Evolutionary conservation across 2,113 vertebrate genomes (phyloP).

Genomic region (Suncus etruscus): DNA sequence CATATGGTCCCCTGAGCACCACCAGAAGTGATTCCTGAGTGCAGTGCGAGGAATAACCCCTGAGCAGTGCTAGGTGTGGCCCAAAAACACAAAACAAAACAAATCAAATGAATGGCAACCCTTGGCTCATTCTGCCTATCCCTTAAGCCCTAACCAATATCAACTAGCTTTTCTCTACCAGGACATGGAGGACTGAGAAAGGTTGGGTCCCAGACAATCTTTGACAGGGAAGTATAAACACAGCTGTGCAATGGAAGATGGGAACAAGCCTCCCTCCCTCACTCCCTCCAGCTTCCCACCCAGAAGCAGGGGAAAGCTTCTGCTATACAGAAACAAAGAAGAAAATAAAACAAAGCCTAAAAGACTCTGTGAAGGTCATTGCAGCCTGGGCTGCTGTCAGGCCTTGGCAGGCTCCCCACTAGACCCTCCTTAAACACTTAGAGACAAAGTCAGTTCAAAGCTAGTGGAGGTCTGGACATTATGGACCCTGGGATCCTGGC

Average conservation of each 20-base stretch:
- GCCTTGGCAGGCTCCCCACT: constrained; percentile 58
- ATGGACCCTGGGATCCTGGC: constrained; percentile 55
- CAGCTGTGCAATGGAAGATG: constrained; percentile 70
- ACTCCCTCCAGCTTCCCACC: constrained; percentile 59
- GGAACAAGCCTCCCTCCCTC: constrained; percentile 43
- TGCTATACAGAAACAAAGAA: constrained; percentile 60
- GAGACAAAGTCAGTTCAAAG: constrained; percentile 36
- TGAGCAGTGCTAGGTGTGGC: no score
- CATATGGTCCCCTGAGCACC: no score
- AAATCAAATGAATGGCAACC: no score
- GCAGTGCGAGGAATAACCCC: no score
- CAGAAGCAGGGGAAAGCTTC: constrained; percentile 73
- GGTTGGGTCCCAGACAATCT: constrained; percentile 49
- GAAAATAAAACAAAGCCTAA: constrained; percentile 69
- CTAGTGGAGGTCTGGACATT: constrained; percentile 52
- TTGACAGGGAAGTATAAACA: constrained; percentile 73
- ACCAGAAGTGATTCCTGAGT: no score
- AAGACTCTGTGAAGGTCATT: constrained; percentile 60
- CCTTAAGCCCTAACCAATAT: constrained; percentile 12
- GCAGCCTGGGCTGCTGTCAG: constrained; percentile 73
- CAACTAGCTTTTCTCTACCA: neutral
- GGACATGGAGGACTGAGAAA: constrained; percentile 25
- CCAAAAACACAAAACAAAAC: no score
- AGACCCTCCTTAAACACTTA: constrained; percentile 65
- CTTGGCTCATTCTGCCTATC: constrained; percentile 23